Base-by-base conservation (phyloP, 2,797 vertebrate species). In the Oophaga sylvatica region DNA sequence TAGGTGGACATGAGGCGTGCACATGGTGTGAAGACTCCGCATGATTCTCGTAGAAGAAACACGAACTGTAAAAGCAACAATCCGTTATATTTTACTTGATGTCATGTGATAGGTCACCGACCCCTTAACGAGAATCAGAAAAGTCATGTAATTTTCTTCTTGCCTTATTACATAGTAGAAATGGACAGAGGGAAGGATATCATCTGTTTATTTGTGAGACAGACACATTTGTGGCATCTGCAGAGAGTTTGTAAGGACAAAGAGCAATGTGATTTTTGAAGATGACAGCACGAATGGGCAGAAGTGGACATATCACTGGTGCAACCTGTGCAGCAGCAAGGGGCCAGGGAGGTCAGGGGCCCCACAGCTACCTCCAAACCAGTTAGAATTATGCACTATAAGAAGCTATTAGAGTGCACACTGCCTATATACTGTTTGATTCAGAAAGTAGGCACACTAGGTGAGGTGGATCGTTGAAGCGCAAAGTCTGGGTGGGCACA, bases 41-140 rank as follows among this genome's bases (percentile, higher is more conserved):
- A 53, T 11, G 48, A 11, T 19, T 45, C 26, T 45, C 62, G 62
- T 57, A 83, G 41, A 11, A 48, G 63, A 79, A 82, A 62, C 31
- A 16, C n/a, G 22, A 56, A 73, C n/a, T 35, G 75, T 41, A 83
- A 76, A 31, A 87, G 17, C 80, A 75, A 63, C 70, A 41, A 56
- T 31, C 62, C 45, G 22, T 80, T 80, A 29, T 70, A 84, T 71
- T 88, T 88, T 56, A 84, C 41, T 80, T 22, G 20, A 19, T 80
- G 76, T 88, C 82, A 84, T 71, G n/a, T 80, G 87, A 84, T 80
- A 62, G 82, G 65, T 73, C 76, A 6, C 7, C 19, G 82, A 88
- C 80, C 86, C 77, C 67, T 84, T 88, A 88, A 88, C 22, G 13
- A 84, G 87, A 80, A 80, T 84, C 87, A 84, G 82, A 80, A 22